These are phyloP conservation scores for Galemys pyrenaicus DNA, from an alignment of 2,113 vertebrate species.

Conservation along the genomic window DNA sequence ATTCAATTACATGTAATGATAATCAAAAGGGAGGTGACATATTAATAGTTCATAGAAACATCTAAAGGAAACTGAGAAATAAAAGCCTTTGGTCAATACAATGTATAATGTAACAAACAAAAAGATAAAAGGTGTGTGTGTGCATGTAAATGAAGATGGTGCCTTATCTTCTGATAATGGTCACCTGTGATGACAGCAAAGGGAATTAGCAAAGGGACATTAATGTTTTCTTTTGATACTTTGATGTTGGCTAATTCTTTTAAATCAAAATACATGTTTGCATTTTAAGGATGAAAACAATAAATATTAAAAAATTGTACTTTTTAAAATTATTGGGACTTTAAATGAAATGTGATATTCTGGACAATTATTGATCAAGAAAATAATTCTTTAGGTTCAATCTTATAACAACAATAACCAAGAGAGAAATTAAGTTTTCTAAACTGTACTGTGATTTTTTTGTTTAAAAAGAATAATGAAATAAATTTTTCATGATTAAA, in stretches of 20 bases:
- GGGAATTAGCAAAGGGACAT: background rate
- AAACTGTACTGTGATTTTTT: background rate
- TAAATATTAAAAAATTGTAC: background rate
- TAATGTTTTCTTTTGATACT: background rate
- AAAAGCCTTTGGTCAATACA: background rate
- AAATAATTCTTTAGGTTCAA: background rate
- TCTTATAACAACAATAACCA: background rate
- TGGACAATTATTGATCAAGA: background rate
- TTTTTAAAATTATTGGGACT: background rate
- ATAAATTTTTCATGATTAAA: constrained; percentile 28
- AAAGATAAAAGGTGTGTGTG: background rate
- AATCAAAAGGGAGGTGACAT: background rate
- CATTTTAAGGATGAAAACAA: background rate
- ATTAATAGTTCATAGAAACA: background rate
- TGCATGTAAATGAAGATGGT: background rate
- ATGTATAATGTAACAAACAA: background rate
- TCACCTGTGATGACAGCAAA: background rate
- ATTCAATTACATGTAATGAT: background rate
- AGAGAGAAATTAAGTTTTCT: background rate
- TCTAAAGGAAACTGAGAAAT: background rate
- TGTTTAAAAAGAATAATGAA: constrained; percentile 51
- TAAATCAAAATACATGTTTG: background rate
- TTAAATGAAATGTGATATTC: background rate
- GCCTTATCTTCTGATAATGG: background rate
- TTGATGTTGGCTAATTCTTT: background rate